A percentile compares a stretch with the other conserved stretches of the same genome.
Evolutionary conservation across 1,140 invertebrate genomes (phyloP).

Genomic region (Antheraea mylitta): DNA sequence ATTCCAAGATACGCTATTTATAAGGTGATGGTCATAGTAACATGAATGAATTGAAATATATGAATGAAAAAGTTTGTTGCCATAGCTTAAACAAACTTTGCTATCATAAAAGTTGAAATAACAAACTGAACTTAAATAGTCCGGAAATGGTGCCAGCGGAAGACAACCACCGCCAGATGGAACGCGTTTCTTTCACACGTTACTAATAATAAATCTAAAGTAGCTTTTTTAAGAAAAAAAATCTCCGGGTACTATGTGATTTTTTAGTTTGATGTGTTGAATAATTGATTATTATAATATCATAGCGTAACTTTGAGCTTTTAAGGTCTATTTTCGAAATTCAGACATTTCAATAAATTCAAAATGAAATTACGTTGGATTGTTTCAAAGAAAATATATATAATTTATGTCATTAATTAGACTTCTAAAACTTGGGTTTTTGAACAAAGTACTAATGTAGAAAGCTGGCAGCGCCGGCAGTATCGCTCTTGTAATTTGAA

Average conservation of each 20-base stretch:
- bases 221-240: neutral
- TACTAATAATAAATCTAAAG: constrained; percentile 1
- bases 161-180: constrained; percentile 75
- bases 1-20: neutral
- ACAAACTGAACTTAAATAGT: constrained; percentile 55
- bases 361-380: neutral
- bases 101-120: constrained; percentile 65
- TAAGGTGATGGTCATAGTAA: neutral
- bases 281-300: too few relatives aligned
- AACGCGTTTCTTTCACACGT: constrained; percentile 45
- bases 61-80: constrained; percentile 49
- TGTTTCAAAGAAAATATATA: neutral
- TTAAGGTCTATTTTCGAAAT: too few relatives aligned
- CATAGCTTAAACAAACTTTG: constrained; percentile 46
- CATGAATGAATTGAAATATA: constrained; percentile 17
- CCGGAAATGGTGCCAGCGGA: constrained; percentile 69
- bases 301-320: too few relatives aligned
- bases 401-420: too few relatives aligned
- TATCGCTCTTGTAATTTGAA: neutral
- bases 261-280: too few relatives aligned
- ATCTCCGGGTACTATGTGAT: neutral
- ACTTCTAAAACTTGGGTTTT: neutral
- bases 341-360: too few relatives aligned
- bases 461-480: neutral
- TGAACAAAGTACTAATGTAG: neutral